Percentiles rank a stretch among this genome's conserved stretches.
phyloP scores from a whole-genome alignment of 2,888 invertebrate species.

The Formica aserva region DNA sequence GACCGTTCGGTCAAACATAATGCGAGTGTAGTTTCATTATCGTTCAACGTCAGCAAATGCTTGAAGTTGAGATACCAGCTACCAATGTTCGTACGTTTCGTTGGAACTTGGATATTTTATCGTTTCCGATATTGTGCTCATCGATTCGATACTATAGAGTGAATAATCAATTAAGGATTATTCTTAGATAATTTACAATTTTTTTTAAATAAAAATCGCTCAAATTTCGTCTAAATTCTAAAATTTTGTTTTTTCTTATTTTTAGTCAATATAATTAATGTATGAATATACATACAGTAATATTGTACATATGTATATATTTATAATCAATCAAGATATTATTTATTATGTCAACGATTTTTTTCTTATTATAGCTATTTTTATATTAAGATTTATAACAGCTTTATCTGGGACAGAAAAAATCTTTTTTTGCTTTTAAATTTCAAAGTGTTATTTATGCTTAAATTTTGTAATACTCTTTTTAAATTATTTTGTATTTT shows the following conservation, averaged over 20 bases:
- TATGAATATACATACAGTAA: background rate
- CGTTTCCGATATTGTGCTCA: background rate
- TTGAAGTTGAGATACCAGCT: background rate
- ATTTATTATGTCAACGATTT: background rate
- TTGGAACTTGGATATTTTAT: background rate
- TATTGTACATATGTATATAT: background rate
- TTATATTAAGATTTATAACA: background rate
- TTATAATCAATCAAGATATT: background rate
- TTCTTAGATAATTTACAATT: background rate
- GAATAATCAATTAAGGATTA: background rate
- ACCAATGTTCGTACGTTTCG: background rate
- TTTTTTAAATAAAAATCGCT: background rate
- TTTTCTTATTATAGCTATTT: background rate
- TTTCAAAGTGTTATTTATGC: background rate
- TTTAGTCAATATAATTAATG: background rate
- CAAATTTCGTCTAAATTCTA: background rate
- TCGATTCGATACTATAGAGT: background rate
- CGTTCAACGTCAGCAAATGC: background rate
- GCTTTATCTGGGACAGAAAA: background rate
- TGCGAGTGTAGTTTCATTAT: background rate
- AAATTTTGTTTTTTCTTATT: background rate
- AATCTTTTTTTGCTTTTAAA: background rate
- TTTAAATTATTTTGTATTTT: background rate
- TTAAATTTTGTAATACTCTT: background rate
- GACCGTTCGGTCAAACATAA: background rate